A percentile compares a stretch with the other conserved stretches of the same genome.
Evolutionary conservation across 2,797 vertebrate species (phyloP).

Genomic region (Glossophaga mutica): DNA sequence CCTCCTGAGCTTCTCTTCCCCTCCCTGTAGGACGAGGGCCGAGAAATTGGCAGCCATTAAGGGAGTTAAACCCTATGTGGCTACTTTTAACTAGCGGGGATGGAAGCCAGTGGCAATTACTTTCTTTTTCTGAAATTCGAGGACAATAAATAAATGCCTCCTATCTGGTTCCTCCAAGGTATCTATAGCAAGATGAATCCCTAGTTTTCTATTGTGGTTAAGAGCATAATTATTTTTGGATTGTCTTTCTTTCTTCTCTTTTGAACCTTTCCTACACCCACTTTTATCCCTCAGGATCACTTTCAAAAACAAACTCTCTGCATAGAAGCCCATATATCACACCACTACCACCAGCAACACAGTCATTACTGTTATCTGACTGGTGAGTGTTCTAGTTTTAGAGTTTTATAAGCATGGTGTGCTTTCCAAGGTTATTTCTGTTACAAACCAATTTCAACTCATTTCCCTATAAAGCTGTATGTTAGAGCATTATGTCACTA

Average conservation of each 20-base stretch:
- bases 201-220: not conserved
- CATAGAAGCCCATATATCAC: not conserved
- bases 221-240: not conserved
- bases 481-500: not conserved
- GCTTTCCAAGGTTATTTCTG: not conserved
- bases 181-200: not conserved
- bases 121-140: not conserved
- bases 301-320: not conserved
- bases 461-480: not conserved
- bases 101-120: not conserved
- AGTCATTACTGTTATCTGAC: not conserved
- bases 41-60: not conserved
- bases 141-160: not conserved
- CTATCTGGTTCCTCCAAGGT: not conserved
- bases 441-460: not conserved
- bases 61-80: not conserved
- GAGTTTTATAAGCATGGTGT: not conserved
- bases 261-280: not conserved
- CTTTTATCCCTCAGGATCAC: not conserved
- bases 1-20: not conserved
- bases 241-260: not conserved
- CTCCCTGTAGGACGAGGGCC: not conserved
- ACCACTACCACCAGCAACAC: not conserved
- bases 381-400: not conserved
- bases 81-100: not conserved